Evolutionary conservation across 2,888 invertebrate species (phyloP).

Genomic region (Volucella inanis): DNA sequence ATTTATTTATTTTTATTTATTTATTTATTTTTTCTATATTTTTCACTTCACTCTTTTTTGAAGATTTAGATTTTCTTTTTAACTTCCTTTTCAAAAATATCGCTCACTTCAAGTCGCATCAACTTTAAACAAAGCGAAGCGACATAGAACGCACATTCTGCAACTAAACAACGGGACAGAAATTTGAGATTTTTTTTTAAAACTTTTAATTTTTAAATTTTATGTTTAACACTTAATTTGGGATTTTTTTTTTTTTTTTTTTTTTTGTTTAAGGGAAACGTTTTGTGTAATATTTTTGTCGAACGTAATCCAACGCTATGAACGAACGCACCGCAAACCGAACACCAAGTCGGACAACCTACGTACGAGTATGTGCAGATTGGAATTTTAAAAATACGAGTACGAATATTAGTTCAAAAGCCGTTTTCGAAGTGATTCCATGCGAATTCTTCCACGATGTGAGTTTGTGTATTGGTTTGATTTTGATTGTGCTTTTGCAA

Average conservation of each 20-base stretch:
- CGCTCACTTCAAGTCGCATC: conserved; percentile 59
- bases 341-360: conserved; percentile 3
- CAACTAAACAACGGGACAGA: conserved; percentile 32
- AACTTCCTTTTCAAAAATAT: conserved; percentile 38
- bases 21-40: conserved; percentile 37
- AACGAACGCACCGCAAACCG: conserved; percentile 52
- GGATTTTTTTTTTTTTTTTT: conserved; percentile 1
- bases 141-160: conserved; percentile 60
- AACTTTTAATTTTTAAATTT: conserved; percentile 4
- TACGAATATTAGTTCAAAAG: conserved; percentile 25
- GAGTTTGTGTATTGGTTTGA: conserved; percentile 15
- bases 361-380: conserved; percentile 40
- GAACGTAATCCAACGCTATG: conserved; percentile 44
- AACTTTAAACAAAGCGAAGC: conserved; percentile 52
- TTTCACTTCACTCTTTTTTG: conserved; percentile 55
- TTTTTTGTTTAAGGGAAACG: background rate
- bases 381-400: conserved; percentile 35
- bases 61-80: conserved; percentile 58
- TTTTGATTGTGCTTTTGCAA: conserved; percentile 33
- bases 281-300: background rate
- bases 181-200: conserved; percentile 8
- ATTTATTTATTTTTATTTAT: conserved; percentile 37
- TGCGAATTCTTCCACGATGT: conserved; percentile 44
- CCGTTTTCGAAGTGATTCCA: conserved; percentile 30
- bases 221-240: background rate